These are phyloP conservation scores for Felis catus DNA, from an alignment of 2,113 vertebrate species.

Conservation along the genomic window DNA sequence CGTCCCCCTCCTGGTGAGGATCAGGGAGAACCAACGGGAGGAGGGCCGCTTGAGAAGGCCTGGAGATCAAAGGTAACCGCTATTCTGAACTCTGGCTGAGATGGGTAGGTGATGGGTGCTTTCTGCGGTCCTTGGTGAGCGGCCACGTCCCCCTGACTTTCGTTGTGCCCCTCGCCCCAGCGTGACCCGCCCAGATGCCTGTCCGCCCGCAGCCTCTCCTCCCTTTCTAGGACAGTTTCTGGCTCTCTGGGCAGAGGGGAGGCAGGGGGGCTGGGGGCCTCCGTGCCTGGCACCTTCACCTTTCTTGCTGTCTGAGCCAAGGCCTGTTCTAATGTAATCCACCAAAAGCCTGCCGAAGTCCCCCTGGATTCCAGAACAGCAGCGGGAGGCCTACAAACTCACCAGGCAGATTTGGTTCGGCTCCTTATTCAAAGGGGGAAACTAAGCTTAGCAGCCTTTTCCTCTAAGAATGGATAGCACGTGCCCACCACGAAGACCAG, in stretches of 20 bases:
- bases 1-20: background rate
- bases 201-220: background rate
- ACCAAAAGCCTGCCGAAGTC: fast-evolving
- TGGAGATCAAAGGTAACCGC: background rate
- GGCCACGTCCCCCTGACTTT: background rate
- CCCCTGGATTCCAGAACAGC: background rate
- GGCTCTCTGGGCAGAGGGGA: background rate
- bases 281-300: background rate
- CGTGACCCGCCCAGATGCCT: background rate
- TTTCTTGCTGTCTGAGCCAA: background rate
- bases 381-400: background rate
- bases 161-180: too few species aligned
- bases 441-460: background rate
- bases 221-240: background rate
- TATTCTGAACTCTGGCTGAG: background rate
- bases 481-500: background rate
- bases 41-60: background rate
- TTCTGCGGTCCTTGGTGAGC: background rate
- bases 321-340: background rate
- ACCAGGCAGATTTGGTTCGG: background rate
- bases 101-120: background rate
- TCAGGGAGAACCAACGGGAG: background rate
- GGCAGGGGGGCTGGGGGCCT: background rate
- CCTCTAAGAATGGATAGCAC: background rate
- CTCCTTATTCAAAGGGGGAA: background rate